Conservation (phyloP, 2,888 invertebrate genomes). For the Teleiodes luculella region DNA sequence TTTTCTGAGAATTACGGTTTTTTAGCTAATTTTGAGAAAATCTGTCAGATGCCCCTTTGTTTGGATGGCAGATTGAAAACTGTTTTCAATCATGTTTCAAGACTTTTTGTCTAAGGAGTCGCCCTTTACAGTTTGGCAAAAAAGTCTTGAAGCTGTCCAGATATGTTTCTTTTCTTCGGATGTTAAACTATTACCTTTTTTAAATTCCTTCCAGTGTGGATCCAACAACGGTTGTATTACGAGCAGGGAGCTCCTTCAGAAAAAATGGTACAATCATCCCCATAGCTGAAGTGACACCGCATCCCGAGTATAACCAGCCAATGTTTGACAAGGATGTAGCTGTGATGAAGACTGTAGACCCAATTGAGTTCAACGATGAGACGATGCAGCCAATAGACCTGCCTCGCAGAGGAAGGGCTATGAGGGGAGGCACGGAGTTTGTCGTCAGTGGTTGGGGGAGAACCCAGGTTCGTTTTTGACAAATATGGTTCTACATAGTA, state of each 20-base stretch:
- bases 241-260: conserved; percentile 65
- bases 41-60: no score
- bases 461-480: conserved; percentile 37
- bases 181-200: neutral
- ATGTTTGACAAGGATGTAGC: conserved; percentile 65
- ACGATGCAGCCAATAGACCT: conserved; percentile 50
- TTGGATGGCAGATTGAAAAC: no score
- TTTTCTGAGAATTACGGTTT: no score
- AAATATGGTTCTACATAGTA: neutral
- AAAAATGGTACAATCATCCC: conserved; percentile 64
- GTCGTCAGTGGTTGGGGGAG: conserved; percentile 67
- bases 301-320: conserved; percentile 58
- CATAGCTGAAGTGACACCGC: conserved; percentile 57
- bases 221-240: conserved; percentile 54
- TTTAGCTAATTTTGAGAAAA: no score
- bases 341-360: conserved; percentile 57
- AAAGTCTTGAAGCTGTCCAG: neutral
- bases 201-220: conserved; percentile 45
- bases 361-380: conserved; percentile 46
- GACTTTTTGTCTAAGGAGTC: no score
- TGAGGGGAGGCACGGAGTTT: conserved; percentile 41
- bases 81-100: no score
- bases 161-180: neutral
- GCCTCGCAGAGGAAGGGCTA: conserved; percentile 34
- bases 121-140: no score